phyloP scores from a whole-genome alignment of 2,888 invertebrate species.

The Drosophila picticornis region DNA sequence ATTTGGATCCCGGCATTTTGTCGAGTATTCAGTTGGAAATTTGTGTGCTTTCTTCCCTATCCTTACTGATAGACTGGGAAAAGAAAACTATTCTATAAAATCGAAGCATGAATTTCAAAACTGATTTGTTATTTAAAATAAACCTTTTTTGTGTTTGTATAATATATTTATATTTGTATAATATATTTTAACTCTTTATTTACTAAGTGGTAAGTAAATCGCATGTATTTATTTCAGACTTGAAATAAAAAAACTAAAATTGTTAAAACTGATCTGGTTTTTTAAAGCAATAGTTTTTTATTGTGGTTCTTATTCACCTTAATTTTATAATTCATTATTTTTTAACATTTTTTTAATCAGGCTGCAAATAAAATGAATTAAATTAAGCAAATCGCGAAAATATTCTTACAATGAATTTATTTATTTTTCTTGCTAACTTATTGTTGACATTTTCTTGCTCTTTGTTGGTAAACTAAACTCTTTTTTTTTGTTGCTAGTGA shows the following conservation, averaged over 20 bases:
- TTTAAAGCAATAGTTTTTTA: background rate
- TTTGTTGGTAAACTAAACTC: slow-evolving; percentile 4
- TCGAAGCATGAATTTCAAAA: background rate
- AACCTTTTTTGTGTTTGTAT: background rate
- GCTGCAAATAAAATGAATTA: background rate
- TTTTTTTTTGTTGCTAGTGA: slow-evolving; percentile 1
- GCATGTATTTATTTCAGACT: background rate
- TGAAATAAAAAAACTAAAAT: background rate
- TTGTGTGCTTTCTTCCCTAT: background rate
- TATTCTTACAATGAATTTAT: slow-evolving; percentile 16
- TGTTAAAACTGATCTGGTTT: background rate
- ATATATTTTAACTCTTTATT: background rate
- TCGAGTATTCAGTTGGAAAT: background rate
- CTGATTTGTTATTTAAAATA: background rate
- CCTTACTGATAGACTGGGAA: background rate
- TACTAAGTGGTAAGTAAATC: background rate
- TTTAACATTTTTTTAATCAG: background rate
- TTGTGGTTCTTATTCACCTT: background rate
- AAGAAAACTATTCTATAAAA: slow-evolving; percentile 3
- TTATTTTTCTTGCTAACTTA: slow-evolving; percentile 16
- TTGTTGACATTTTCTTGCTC: slow-evolving; percentile 19
- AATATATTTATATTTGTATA: background rate
- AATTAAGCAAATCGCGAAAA: background rate
- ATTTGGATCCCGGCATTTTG: slow-evolving; percentile 28
- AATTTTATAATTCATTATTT: too few relatives aligned